A percentile compares a stretch with the other conserved stretches of the same genome.
phyloP scores from a whole-genome alignment of 2,113 vertebrate genomes.

The Hemiscyllium ocellatum region DNA sequence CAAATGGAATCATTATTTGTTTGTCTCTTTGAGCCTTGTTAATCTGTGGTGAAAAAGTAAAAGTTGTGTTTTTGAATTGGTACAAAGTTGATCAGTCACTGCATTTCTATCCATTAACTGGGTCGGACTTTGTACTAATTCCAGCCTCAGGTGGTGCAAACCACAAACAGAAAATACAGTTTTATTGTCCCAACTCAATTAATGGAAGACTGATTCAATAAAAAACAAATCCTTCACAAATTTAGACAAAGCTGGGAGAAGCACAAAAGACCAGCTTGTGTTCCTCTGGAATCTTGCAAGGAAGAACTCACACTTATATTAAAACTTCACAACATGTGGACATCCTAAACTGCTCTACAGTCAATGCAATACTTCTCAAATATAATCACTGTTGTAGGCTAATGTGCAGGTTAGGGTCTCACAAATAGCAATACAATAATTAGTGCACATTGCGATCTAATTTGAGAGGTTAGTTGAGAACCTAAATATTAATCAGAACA shows the following conservation, averaged over 20 bases:
- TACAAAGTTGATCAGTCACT: not conserved
- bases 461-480: not conserved
- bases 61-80: not conserved
- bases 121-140: not conserved
- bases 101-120: not conserved
- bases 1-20: not conserved
- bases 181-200: not conserved
- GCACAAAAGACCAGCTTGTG: not conserved
- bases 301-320: not conserved
- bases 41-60: not conserved
- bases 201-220: not conserved
- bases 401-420: not conserved
- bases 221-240: not conserved
- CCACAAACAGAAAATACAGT: not conserved
- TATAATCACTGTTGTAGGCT: not conserved
- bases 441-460: not conserved
- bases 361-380: not conserved
- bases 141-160: not conserved
- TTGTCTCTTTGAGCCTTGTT: not conserved
- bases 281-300: not conserved
- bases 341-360: not conserved
- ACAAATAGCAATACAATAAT: not conserved
- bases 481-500: not conserved
- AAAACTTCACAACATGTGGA: not conserved
- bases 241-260: not conserved